A percentile compares a stretch with the other conserved stretches of the same genome.
phyloP scores from a whole-genome alignment of 2,113 vertebrate species.

The Anthoscopus minutus region DNA sequence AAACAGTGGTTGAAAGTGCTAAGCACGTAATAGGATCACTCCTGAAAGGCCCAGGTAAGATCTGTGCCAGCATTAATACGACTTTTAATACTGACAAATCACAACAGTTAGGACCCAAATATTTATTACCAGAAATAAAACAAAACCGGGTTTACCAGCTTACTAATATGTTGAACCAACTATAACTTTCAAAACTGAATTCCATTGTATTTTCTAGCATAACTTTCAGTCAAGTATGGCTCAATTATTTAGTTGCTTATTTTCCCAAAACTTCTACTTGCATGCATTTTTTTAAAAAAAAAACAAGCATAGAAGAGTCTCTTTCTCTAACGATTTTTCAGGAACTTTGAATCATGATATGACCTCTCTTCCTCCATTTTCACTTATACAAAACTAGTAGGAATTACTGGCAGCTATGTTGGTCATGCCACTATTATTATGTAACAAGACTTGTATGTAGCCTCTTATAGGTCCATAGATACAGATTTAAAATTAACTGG shows the following conservation, averaged over 20 bases:
- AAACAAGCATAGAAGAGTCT: background rate
- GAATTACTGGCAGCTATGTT: background rate
- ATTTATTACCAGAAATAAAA: background rate
- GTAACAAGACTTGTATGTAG: background rate
- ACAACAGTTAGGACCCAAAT: background rate
- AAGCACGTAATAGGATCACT: fast-evolving
- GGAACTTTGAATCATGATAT: background rate
- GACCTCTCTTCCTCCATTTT: background rate
- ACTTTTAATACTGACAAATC: background rate
- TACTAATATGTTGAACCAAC: background rate
- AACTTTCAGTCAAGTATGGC: background rate
- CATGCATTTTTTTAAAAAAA: background rate
- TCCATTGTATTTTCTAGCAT: background rate
- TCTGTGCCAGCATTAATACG: background rate
- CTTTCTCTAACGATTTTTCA: background rate
- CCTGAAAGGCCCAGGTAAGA: background rate
- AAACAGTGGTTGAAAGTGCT: background rate
- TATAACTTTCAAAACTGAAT: background rate
- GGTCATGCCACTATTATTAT: background rate
- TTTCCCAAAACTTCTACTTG: background rate
- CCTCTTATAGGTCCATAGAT: background rate
- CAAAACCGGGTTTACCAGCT: background rate
- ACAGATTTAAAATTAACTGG: background rate
- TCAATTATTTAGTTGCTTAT: background rate
- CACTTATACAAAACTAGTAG: background rate